Evolutionary conservation across 2,113 vertebrate species (phyloP), one percentile per base, ranked within the genome.

Genomic region (Xiphias gladius): DNA sequence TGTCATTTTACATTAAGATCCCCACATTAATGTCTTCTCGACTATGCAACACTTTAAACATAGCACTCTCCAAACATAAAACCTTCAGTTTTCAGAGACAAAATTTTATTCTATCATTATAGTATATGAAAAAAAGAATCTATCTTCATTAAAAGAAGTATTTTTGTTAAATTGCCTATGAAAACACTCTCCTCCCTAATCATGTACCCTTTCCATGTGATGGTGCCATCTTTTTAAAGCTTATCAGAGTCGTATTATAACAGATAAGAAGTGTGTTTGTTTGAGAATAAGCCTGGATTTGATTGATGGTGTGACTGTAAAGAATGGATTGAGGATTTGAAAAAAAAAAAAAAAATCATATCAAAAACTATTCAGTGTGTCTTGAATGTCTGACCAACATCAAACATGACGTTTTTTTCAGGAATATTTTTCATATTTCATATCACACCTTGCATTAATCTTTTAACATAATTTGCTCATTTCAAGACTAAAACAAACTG

Each of bases 1-100:
- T 88, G 68, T 88, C 19, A 8, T 85, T 88, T 88, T 86, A 86
- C 86, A 66, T 83, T 84, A 73, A 79, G 26, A 65, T 22, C 48
- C 79, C 52, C 22, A 7, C 43, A 30, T 87, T 76, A 83, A 54
- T 41, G 79, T 91, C 70, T 80, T 82, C 86, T 86, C 54, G 80
- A 93, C 94, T 95, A 95, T 95, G 95, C 94, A 95, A 94, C 91
- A 76, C 72, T 88, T 80, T 89, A 59, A 84, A 86, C 73, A 79
- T 75, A 77, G 84, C 86, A 89, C 80, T 92, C 82, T 83, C 69
- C 76, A 83, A 80, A 89, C 72, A 61, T 46, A 48, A 66, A 68
- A 85, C 74, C 70, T 83, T 80, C 75, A 64, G 71, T 86, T 88
- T 90, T 86, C 76, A 90, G 75, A 91, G 76, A 85, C 68, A 80